phyloP scores from a whole-genome alignment of 2,113 vertebrate species.

The Tetrax tetrax region DNA sequence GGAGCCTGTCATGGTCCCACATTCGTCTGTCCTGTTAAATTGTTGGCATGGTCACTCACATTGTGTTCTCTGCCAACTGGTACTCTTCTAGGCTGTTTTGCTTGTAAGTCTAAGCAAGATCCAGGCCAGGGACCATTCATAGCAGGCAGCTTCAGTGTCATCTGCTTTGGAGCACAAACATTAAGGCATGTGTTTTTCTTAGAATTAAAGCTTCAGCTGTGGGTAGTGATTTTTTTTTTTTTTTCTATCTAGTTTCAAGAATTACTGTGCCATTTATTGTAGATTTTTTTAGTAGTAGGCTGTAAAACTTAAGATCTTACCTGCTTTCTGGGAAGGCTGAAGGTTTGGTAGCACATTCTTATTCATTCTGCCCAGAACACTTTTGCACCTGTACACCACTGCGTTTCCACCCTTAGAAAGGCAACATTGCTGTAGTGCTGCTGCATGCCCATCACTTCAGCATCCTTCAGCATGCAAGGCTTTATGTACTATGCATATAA shows the following conservation, averaged over 20 bases:
- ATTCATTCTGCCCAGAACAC: background rate
- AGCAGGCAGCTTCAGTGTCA: background rate
- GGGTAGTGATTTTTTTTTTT: background rate
- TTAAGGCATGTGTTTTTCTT: background rate
- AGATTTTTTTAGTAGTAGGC: background rate
- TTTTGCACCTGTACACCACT: background rate
- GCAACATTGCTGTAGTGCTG: background rate
- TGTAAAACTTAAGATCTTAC: background rate
- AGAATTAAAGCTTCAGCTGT: background rate
- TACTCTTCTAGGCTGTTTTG: background rate
- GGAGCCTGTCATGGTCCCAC: background rate
- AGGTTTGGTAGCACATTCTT: background rate
- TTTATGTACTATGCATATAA: background rate
- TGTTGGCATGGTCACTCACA: background rate
- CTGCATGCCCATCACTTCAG: background rate
- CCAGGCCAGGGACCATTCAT: fast-evolving
- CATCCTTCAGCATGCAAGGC: background rate
- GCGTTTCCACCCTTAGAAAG: background rate
- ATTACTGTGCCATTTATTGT: background rate
- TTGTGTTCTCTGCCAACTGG: background rate
- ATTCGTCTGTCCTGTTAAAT: background rate
- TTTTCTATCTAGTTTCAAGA: background rate
- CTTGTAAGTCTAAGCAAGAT: background rate
- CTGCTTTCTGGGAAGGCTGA: background rate
- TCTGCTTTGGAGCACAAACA: background rate